These are phyloP conservation scores for Actenoides hombroni DNA, from an alignment of 2,113 vertebrate genomes.

Conservation along the genomic window DNA sequence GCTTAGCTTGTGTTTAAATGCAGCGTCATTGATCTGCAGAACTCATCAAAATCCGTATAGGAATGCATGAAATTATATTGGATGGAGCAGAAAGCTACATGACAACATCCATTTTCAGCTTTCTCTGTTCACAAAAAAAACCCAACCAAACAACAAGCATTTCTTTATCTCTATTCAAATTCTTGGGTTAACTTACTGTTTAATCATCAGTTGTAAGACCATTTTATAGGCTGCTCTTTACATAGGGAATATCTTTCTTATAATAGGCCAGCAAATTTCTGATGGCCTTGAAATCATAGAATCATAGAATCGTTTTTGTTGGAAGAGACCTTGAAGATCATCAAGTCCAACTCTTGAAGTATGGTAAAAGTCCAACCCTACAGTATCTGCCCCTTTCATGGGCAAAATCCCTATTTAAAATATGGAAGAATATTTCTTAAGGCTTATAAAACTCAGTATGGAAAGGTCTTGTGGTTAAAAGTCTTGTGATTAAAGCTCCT, in stretches of 20 bases:
- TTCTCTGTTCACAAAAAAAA: not conserved
- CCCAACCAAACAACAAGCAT: not conserved
- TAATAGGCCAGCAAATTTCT: not conserved
- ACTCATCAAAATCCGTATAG: constrained; percentile 12
- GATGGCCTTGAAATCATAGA: not conserved
- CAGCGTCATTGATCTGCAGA: constrained; percentile 36
- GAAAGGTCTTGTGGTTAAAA: not conserved
- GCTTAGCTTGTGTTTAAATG: constrained; percentile 47
- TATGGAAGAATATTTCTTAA: not conserved
- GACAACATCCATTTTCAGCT: constrained; percentile 29
- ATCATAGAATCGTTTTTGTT: no score
- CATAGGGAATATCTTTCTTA: not conserved
- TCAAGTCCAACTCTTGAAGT: not conserved
- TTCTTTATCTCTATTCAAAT: not conserved
- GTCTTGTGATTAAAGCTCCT: not conserved
- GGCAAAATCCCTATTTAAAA: not conserved
- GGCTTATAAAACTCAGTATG: not conserved
- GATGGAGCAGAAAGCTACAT: constrained; percentile 22
- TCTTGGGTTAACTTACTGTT: not conserved
- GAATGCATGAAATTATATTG: constrained; percentile 34
- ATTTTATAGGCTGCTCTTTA: not conserved
- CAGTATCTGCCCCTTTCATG: not conserved
- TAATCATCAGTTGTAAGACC: not conserved
- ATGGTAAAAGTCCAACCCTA: not conserved
- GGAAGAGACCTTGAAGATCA: not conserved